Evolutionary conservation across 2,113 vertebrate genomes (phyloP), one percentile per base, ranked within the genome.

Genomic region (Burhinus oedicnemus): DNA sequence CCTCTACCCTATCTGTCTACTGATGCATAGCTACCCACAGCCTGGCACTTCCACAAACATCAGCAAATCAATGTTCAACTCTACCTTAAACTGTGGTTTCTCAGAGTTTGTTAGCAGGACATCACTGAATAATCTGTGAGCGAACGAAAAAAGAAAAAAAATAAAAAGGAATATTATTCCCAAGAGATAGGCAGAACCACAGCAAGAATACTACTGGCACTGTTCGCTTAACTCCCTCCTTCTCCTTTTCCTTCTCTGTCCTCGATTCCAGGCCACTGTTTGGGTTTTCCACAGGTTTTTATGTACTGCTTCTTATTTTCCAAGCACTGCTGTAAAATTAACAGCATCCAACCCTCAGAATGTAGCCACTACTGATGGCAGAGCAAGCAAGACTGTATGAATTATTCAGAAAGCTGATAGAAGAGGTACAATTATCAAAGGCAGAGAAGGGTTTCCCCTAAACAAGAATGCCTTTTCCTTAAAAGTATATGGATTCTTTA

Each of bases 21-120:
- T 15, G 42, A 17, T 3, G 21, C 0, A 4, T 6, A 78, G 65
- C 44, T 90, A 65, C 34, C 57, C 92, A 81, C 57, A 95, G 32
- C 19, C 27, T 45, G 25, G 19, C 45, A 54, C 34, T 74, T 58
- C 49, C 75, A 90, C n/a, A 61, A 83, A 58, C 47, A 85, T 27
- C 74, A 80, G 42, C 25, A 96, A 85, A 83, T 32, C 49, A 61
- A 6, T 5, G 25, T 34, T 91, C 70, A 52, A 54, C 61, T 96
- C 97, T 98, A 99, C 99, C 99, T 99, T 99, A 93, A 99, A 99
- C 93, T 99, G 99, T 83, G 98, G 98, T 96, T 99, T 99, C 95
- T 99, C 99, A 0, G 98, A 98, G 96, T 98, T 99, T 71, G 98
- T 98, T 75, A 99, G 97, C 78, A 98, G 97, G 89, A 99, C 98